Percentiles rank a stretch among this genome's conserved stretches.
phyloP scores from a whole-genome alignment of 2,797 vertebrate genomes.

The Pagetopsis macropterus region DNA sequence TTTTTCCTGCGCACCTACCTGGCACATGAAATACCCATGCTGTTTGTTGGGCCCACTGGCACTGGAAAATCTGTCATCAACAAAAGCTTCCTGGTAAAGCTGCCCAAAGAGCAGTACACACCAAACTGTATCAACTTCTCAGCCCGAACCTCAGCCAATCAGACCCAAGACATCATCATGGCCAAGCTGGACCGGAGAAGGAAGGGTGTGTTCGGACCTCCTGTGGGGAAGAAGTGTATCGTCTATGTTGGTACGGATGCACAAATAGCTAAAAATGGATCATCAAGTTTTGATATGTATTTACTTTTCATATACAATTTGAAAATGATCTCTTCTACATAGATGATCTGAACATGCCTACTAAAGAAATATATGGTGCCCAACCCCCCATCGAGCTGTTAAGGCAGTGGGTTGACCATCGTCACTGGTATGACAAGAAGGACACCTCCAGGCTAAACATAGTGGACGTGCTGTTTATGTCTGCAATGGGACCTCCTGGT shows the following conservation, averaged over 20 bases:
- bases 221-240: constrained; percentile 88
- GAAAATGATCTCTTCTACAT: not conserved
- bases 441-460: constrained; percentile 88
- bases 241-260: constrained; percentile 90
- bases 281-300: not conserved
- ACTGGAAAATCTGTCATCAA: constrained; percentile 94
- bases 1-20: constrained; percentile 91
- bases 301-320: not conserved
- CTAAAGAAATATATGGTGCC: constrained; percentile 93
- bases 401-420: constrained; percentile 92
- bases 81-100: constrained; percentile 88
- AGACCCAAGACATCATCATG: constrained; percentile 95
- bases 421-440: constrained; percentile 94
- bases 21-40: constrained; percentile 85
- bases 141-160: constrained; percentile 91
- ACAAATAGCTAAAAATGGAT: not conserved
- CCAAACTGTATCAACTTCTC: constrained; percentile 94
- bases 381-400: constrained; percentile 95
- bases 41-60: constrained; percentile 94
- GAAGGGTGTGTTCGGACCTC: constrained; percentile 92
- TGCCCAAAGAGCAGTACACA: constrained; percentile 87
- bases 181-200: constrained; percentile 91
- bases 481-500: constrained; percentile 95
- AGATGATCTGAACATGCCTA: constrained; percentile 98
- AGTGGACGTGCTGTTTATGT: constrained; percentile 86